Percentiles rank a stretch among this genome's conserved stretches.
These are phyloP conservation scores for Tamandua tetradactyla DNA, from an alignment of 2,797 vertebrate genomes.

Conservation along the genomic window DNA sequence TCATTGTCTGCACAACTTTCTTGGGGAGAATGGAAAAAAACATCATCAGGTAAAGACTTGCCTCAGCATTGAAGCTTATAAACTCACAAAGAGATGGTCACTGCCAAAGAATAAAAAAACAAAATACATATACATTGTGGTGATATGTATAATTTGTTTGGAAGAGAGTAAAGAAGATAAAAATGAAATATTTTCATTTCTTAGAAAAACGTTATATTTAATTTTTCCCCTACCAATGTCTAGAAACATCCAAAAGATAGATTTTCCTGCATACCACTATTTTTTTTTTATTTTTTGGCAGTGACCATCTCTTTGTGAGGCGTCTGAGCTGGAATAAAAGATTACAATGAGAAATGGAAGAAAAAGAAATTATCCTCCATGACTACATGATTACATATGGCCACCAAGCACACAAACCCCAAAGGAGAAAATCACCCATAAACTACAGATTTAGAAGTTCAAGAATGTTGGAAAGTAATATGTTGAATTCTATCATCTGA, in stretches of 20 bases:
- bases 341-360: background rate
- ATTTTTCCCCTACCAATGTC: background rate
- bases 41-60: background rate
- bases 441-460: slow-evolving; percentile 7
- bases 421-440: background rate
- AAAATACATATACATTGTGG: no score
- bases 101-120: no score
- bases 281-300: background rate
- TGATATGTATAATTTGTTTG: background rate
- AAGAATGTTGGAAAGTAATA: slow-evolving; percentile 20
- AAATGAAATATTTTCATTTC: background rate
- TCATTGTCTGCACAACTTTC: background rate
- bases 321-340: background rate
- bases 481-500: slow-evolving; percentile 12
- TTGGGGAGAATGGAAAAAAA: background rate
- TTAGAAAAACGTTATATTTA: background rate
- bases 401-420: background rate
- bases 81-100: no score
- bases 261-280: background rate
- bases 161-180: background rate
- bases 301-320: background rate
- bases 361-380: slow-evolving; percentile 11
- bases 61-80: background rate
- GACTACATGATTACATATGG: background rate
- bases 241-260: background rate